Percentiles rank a stretch among this genome's conserved stretches.
Conservation (phyloP, 2,797 vertebrate genomes). For the Enteromius unitaeniatus region DNA sequence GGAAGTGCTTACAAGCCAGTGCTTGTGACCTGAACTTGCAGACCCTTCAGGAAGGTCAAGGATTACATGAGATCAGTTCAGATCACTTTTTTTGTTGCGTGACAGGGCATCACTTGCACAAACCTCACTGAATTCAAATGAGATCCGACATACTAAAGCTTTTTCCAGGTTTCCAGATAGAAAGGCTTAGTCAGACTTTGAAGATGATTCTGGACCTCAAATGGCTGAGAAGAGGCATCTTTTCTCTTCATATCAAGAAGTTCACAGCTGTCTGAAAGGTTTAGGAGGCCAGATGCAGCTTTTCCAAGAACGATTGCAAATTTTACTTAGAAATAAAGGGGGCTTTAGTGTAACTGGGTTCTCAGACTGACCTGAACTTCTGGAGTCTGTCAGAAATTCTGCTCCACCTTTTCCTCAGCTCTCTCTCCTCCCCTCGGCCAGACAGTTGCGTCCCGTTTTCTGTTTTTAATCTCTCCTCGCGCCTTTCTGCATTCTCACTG, state of each 20-base stretch:
- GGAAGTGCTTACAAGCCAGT: too few species aligned
- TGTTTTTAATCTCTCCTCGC: conserved; percentile 48
- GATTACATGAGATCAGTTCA: background rate
- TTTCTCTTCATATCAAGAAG: background rate
- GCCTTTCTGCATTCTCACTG: conserved; percentile 34
- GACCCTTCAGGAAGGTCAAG: background rate
- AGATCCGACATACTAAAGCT: background rate
- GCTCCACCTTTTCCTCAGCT: conserved; percentile 16
- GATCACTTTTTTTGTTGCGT: background rate
- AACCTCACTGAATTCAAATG: background rate
- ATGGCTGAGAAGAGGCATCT: background rate
- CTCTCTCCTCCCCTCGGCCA: conserved; percentile 28
- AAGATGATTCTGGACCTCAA: conserved; percentile 10
- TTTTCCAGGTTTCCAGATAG: background rate
- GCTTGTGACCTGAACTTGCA: conserved; percentile 16
- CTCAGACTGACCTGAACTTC: background rate
- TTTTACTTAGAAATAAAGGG: conserved; percentile 11
- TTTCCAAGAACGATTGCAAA: background rate
- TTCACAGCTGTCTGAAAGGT: background rate
- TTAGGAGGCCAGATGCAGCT: conserved; percentile 4
- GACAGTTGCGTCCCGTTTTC: conserved; percentile 17
- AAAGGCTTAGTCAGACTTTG: conserved; percentile 8
- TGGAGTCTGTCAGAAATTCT: background rate
- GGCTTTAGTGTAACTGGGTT: background rate
- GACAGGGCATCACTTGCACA: background rate